Base-by-base conservation (phyloP, 92 coral and sea anemone genomes). In the Diadumene lineata region DNA sequence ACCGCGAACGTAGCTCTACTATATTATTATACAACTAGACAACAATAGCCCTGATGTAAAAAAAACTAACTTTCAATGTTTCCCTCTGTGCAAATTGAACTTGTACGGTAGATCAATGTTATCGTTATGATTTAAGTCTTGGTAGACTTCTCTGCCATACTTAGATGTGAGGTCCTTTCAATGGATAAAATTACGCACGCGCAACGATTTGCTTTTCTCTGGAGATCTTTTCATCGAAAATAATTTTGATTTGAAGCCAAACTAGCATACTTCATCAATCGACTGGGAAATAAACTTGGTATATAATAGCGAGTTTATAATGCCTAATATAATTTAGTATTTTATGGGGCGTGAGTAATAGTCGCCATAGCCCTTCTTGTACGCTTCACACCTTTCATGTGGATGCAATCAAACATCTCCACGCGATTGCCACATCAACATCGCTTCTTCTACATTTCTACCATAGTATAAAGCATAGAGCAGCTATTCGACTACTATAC, bases 371-470 rank as follows among this genome's bases (percentile, higher is more conserved):
- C 77, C 66, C 77, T 72, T 72, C 77, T 44, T 43, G 70, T 43
- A 67, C 79, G 58, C n/a, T 74, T 74, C 79, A 74, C 79, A 74
- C 79, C 79, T 74, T 64, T 64, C 79, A 44, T 74, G 67, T 61
- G 61, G 43, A 73, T 74, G 58, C 25, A 60, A 60, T 17, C 27
- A 25, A 15, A 17, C 48, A 46, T 74, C n/a, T 74, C 79, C 79
- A 63, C 79, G 79, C 79, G 69, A 74, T 67, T 62, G 58, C 29
- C 27, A 34, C 61, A 43, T 11, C 31, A 60, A 44, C 44, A 63
- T 22, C 60, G 33, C 13, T 15, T 51, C 43, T 26, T 26, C 25
- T 3, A 38, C 23, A 33, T 74, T 63, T 48, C 11, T 19, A 16
- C 18, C 34, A 56, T 2, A 6, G 44, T 32, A 31, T 18, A 62